These are phyloP conservation scores for Papilio polytes DNA, from an alignment of 1,140 invertebrate species.

Conservation along the genomic window DNA sequence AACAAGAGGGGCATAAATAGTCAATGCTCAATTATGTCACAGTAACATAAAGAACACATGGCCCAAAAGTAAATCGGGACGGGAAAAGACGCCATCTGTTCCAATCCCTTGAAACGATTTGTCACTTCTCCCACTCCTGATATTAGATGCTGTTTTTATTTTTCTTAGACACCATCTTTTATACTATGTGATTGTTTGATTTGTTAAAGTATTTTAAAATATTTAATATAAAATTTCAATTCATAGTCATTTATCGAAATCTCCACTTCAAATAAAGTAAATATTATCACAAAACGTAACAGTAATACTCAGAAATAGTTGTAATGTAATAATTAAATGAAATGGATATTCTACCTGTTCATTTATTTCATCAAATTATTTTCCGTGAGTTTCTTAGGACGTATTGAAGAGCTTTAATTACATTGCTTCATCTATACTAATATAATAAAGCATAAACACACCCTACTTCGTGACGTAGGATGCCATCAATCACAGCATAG, in stretches of 20 bases:
- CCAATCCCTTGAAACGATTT: constrained; percentile 17
- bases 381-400: background rate
- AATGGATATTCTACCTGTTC: background rate
- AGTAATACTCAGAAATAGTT: no score
- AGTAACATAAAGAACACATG: constrained; percentile 8
- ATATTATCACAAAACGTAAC: no score
- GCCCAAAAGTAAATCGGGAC: constrained; percentile 17
- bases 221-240: no score
- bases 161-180: background rate
- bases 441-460: no score
- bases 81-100: constrained; percentile 11
- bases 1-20: background rate
- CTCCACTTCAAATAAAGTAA: no score
- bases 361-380: background rate
- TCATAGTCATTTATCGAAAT: no score
- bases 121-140: background rate
- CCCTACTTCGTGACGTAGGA: no score
- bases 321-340: no score
- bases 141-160: background rate
- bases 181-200: background rate
- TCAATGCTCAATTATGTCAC: background rate
- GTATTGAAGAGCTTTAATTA: background rate
- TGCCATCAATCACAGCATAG: no score
- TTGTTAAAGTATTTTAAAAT: background rate
- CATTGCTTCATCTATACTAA: background rate